Evolutionary conservation across 2,113 vertebrate genomes (phyloP).

Genomic region (Gymnocephalus cernua): DNA sequence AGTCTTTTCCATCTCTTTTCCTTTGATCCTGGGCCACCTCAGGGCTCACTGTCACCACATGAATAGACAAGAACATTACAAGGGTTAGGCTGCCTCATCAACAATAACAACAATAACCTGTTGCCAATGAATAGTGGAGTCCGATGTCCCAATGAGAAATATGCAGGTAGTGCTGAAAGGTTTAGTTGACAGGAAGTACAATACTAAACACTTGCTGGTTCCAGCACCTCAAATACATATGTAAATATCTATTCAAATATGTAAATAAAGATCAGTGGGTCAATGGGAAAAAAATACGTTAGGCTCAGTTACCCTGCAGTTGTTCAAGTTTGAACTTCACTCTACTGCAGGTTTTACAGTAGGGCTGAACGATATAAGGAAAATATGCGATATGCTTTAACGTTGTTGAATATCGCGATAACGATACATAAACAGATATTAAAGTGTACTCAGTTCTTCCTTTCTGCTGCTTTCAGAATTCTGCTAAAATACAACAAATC

Average conservation of each 20-base stretch:
- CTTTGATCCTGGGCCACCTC: constrained; percentile 30
- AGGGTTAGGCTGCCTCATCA: constrained; percentile 10
- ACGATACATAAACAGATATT: too few relatives aligned
- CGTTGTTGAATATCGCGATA: too few relatives aligned
- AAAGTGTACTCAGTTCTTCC: too few relatives aligned
- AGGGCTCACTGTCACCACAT: constrained; percentile 12
- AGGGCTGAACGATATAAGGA: too few relatives aligned
- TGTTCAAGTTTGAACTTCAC: background rate
- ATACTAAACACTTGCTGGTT: background rate
- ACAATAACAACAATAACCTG: constrained; percentile 8
- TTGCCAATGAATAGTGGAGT: background rate
- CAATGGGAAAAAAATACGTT: background rate
- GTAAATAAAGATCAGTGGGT: background rate
- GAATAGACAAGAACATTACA: background rate
- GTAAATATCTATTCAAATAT: background rate
- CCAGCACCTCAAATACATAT: background rate
- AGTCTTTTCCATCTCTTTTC: constrained; percentile 21
- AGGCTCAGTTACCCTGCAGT: background rate
- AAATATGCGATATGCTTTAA: too few relatives aligned
- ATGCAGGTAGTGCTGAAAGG: background rate
- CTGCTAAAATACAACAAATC: too few relatives aligned
- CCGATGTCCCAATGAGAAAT: background rate
- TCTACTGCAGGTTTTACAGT: background rate
- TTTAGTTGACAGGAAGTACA: background rate
- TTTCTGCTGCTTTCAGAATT: too few relatives aligned